Conservation (phyloP, 1,140 invertebrate genomes). For the Drosophila seguyi region DNA sequence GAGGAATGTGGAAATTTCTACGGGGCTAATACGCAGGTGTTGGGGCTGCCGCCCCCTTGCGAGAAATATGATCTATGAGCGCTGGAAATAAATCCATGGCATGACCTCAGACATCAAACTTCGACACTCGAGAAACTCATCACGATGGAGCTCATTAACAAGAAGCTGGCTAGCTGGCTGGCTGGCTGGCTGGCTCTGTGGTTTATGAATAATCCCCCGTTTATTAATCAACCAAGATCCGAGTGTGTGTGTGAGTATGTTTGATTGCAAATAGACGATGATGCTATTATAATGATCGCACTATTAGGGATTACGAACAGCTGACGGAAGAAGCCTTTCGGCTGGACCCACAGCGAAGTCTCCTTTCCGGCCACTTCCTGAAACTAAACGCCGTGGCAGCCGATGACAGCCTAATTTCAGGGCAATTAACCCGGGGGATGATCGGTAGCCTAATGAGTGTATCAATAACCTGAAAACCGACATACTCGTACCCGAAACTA, state of each 20-base stretch:
- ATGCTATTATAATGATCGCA: constrained; percentile 80
- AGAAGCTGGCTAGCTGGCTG: constrained; percentile 73
- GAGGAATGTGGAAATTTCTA: constrained; percentile 69
- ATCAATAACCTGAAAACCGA: constrained; percentile 48
- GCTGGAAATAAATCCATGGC: constrained; percentile 79
- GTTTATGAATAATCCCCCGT: constrained; percentile 76
- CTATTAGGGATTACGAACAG: constrained; percentile 67
- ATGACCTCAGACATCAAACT: constrained; percentile 82
- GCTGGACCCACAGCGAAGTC: constrained; percentile 14
- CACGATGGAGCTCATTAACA: constrained; percentile 77
- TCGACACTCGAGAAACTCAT: constrained; percentile 71
- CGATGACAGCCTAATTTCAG: constrained; percentile 66
- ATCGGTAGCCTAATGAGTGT: constrained; percentile 64
- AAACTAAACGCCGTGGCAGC: constrained; percentile 28
- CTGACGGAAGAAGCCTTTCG: constrained; percentile 48
- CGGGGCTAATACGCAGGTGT: constrained; percentile 73
- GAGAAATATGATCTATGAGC: constrained; percentile 72
- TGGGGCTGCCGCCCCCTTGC: constrained; percentile 63
- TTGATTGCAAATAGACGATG: constrained; percentile 78
- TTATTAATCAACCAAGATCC: constrained; percentile 72
- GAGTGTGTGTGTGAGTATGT: constrained; percentile 18
- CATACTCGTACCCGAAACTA: constrained; percentile 1
- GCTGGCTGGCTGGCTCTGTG: constrained; percentile 58
- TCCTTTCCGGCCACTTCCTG: constrained; percentile 24
- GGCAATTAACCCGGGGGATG: constrained; percentile 47